Evolutionary conservation across 2,113 vertebrate genomes (phyloP).

Genomic region (Chauna torquata): DNA sequence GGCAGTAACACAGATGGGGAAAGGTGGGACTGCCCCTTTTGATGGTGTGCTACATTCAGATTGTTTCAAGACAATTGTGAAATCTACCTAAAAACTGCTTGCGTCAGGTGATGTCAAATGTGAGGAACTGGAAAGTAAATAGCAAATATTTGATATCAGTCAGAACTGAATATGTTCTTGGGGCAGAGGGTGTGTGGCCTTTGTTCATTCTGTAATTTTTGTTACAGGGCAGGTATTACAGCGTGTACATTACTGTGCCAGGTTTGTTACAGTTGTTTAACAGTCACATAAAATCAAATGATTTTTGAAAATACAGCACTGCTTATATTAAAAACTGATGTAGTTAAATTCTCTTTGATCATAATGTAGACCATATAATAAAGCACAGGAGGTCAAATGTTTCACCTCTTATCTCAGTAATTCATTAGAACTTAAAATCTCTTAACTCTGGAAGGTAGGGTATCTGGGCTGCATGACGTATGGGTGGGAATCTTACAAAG

Average conservation of each 20-base stretch:
- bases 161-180: not conserved
- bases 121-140: not conserved
- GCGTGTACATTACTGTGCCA: not conserved
- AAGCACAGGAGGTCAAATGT: not conserved
- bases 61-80: not conserved
- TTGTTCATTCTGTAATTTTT: not conserved
- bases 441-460: not conserved
- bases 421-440: not conserved
- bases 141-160: not conserved
- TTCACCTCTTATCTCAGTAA: not conserved
- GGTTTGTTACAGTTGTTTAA: not conserved
- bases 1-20: not conserved
- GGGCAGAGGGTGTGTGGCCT: not conserved
- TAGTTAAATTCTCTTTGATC: not conserved
- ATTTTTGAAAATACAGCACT: not conserved
- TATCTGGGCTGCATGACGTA: not conserved
- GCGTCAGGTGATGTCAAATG: not conserved
- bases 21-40: not conserved
- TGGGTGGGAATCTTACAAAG: conserved; percentile 43
- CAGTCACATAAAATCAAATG: not conserved
- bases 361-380: not conserved
- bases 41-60: not conserved
- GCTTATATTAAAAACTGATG: not conserved
- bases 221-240: not conserved
- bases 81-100: not conserved